Conservation (phyloP, 1,140 invertebrate genomes). For the Aphidius ervi region DNA sequence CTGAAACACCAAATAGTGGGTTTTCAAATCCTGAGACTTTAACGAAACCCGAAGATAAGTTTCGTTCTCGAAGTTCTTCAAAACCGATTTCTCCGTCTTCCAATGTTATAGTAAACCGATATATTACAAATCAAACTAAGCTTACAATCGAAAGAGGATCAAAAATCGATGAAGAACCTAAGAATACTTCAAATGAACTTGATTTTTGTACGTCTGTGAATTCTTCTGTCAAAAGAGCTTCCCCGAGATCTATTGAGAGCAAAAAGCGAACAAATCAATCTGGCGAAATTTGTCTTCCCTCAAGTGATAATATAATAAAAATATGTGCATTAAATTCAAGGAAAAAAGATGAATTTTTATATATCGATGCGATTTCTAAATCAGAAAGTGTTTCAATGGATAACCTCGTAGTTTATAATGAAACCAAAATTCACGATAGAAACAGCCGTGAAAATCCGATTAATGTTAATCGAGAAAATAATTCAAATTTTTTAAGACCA, state of each 20-base stretch:
- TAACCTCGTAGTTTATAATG: no score
- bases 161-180: conserved; percentile 28
- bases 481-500: conserved; percentile 70
- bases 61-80: conserved; percentile 15
- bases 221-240: conserved; percentile 34
- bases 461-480: conserved; percentile 23
- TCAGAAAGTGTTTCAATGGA: no score
- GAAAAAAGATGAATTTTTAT: no score
- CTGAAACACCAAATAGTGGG: conserved; percentile 28
- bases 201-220: conserved; percentile 20
- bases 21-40: conserved; percentile 32
- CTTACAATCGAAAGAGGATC: conserved; percentile 21
- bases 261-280: no score
- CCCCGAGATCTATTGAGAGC: conserved; percentile 26
- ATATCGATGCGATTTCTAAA: no score
- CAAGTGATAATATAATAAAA: no score
- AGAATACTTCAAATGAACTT: conserved; percentile 26
- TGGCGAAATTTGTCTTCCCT: no score
- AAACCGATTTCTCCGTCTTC: conserved; percentile 19
- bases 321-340: no score
- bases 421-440: conserved; percentile 21
- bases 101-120: conserved; percentile 29
- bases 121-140: conserved; percentile 29
- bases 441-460: background rate
- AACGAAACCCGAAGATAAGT: conserved; percentile 31